Evolutionary conservation across 1,140 invertebrate species (phyloP).

Genomic region (Lordiphosa mommai): DNA sequence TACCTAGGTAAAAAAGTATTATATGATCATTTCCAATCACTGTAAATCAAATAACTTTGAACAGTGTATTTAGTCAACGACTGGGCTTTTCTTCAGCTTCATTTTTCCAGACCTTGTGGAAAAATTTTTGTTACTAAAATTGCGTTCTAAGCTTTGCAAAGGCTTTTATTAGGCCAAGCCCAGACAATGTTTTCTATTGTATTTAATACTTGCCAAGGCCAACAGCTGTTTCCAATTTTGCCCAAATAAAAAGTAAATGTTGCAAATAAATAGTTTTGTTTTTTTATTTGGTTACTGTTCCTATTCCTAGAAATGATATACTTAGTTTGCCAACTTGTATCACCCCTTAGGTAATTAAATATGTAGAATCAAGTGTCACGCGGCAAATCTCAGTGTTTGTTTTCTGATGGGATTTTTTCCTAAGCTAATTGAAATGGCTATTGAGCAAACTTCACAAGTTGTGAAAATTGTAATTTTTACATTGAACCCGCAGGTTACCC

Average conservation of each 20-base stretch:
- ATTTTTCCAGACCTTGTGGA: too few species aligned
- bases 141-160: slow-evolving; percentile 42
- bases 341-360: slow-evolving; percentile 1
- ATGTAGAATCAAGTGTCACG: background rate
- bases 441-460: background rate
- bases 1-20: too few species aligned
- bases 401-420: background rate
- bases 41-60: too few species aligned
- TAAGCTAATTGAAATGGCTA: background rate
- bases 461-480: background rate
- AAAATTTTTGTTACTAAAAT: slow-evolving; percentile 35
- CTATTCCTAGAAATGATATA: background rate
- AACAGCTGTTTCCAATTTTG: slow-evolving; percentile 33
- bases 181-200: slow-evolving; percentile 11
- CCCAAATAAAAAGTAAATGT: slow-evolving; percentile 9
- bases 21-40: too few species aligned
- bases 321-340: background rate
- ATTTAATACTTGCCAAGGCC: slow-evolving; percentile 20
- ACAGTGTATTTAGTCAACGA: too few species aligned
- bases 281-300: slow-evolving; percentile 5
- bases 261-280: slow-evolving; percentile 7
- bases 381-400: background rate
- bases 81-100: too few species aligned
- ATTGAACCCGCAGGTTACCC: slow-evolving; percentile 1
- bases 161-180: slow-evolving; percentile 39